Conservation (phyloP, 2,888 invertebrate genomes). For the Ceriagrion tenellum region DNA sequence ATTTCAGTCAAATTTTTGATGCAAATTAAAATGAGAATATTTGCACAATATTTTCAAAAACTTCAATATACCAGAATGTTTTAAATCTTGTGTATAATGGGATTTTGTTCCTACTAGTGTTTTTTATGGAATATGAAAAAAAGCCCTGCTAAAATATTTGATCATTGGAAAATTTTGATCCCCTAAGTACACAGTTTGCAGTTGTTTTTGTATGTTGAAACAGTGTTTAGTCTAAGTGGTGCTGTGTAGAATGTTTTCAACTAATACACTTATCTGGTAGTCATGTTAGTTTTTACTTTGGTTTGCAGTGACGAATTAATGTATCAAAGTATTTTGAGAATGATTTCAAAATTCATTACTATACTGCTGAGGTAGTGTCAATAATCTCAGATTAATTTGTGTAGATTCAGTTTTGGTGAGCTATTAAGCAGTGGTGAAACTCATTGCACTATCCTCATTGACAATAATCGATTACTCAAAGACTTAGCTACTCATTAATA, state of each 20-base stretch:
- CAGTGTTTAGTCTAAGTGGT: conserved; percentile 66
- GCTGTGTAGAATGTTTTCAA: conserved; percentile 62
- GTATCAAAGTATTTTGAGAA: conserved; percentile 39
- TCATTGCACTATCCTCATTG: not conserved
- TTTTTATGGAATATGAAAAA: not conserved
- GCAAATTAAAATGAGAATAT: conserved; percentile 16
- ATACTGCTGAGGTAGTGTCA: not conserved
- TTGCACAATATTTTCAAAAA: not conserved
- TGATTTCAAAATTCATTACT: not conserved
- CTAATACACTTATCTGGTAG: conserved; percentile 55
- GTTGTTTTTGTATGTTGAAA: conserved; percentile 44
- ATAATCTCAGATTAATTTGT: not conserved
- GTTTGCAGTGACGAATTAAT: conserved; percentile 60
- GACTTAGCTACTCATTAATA: not conserved
- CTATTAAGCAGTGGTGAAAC: not conserved
- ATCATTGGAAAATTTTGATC: conserved; percentile 41
- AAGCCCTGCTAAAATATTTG: conserved; percentile 34
- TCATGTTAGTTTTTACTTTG: conserved; percentile 51
- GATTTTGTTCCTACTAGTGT: not conserved
- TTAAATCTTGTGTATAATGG: not conserved
- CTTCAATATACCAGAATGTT: not conserved
- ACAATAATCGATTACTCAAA: not conserved
- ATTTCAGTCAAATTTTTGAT: conserved; percentile 56
- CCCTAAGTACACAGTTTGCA: conserved; percentile 44
- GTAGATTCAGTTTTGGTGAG: conserved; percentile 37